phyloP scores from a whole-genome alignment of 2,888 invertebrate genomes.

The Tetanocera ferruginea region DNA sequence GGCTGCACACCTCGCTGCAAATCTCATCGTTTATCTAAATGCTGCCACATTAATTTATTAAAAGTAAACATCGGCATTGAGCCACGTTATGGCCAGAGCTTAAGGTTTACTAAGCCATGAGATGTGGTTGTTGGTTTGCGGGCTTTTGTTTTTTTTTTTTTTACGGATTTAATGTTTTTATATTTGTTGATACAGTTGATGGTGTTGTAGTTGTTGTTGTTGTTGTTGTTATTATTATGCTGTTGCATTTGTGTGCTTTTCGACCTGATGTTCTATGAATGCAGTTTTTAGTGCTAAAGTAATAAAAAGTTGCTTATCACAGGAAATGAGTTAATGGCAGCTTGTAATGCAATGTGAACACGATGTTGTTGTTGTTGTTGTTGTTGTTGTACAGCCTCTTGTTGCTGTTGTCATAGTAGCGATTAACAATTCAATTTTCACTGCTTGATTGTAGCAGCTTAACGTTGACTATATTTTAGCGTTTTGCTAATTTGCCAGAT shows the following conservation, averaged over 20 bases:
- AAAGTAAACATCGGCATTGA: constrained; percentile 4
- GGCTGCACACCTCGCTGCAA: constrained; percentile 18
- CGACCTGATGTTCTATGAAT: constrained; percentile 13
- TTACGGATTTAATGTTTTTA: neutral
- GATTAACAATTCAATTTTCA: too few species aligned
- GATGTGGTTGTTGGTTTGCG: neutral
- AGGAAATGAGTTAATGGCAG: constrained; percentile 41
- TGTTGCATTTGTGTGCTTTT: neutral
- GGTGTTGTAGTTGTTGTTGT: neutral
- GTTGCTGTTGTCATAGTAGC: neutral
- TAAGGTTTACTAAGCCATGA: neutral
- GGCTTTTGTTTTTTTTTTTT: neutral
- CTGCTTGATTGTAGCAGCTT: too few species aligned
- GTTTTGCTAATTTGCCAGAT: too few species aligned
- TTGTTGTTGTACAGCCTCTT: neutral
- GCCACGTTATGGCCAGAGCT: neutral
- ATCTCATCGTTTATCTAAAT: constrained; percentile 30
- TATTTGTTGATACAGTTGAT: too few species aligned
- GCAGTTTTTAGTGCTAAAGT: neutral
- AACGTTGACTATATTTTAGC: too few species aligned
- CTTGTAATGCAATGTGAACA: constrained; percentile 41
- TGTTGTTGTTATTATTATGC: neutral
- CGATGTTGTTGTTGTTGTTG: neutral
- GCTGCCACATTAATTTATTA: constrained; percentile 27
- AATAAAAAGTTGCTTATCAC: constrained; percentile 22